phyloP scores from a whole-genome alignment of 2,113 vertebrate species.

The Tachycineta bicolor region DNA sequence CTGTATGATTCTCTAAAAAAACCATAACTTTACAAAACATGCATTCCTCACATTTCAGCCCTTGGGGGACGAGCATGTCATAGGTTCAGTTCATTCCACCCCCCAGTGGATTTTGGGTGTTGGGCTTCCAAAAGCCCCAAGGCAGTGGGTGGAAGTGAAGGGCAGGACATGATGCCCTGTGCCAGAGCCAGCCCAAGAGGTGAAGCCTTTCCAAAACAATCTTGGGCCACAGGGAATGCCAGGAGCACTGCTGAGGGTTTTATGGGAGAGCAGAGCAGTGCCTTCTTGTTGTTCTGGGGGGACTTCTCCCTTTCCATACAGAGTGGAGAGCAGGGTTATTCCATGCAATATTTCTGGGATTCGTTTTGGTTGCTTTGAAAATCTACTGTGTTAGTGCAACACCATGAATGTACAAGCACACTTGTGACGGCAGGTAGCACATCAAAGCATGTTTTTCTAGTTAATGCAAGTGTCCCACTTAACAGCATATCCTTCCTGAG shows the following conservation, averaged over 20 bases:
- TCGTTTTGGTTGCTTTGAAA: background rate
- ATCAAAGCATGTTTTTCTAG: background rate
- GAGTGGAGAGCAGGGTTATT: accelerated
- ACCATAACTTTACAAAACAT: background rate
- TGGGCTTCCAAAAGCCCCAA: background rate
- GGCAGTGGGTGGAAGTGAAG: background rate
- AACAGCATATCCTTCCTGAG: background rate
- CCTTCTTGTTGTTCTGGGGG: background rate
- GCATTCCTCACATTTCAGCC: background rate
- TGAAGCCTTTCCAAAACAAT: background rate
- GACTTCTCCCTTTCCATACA: accelerated
- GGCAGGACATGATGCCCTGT: background rate
- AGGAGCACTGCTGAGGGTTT: background rate
- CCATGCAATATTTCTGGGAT: background rate
- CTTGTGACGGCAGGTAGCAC: background rate
- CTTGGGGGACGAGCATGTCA: background rate
- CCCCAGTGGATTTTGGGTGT: background rate
- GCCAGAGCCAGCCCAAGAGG: background rate
- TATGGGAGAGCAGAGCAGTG: background rate
- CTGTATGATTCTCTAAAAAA: background rate
- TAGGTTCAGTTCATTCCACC: background rate
- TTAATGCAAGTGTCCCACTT: background rate
- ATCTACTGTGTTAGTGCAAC: background rate
- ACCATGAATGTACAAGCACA: accelerated
- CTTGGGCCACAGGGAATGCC: background rate